A percentile compares a stretch with the other conserved stretches of the same genome.
These are phyloP conservation scores for Phthorimaea operculella DNA, from an alignment of 1,140 invertebrate genomes.

Conservation along the genomic window DNA sequence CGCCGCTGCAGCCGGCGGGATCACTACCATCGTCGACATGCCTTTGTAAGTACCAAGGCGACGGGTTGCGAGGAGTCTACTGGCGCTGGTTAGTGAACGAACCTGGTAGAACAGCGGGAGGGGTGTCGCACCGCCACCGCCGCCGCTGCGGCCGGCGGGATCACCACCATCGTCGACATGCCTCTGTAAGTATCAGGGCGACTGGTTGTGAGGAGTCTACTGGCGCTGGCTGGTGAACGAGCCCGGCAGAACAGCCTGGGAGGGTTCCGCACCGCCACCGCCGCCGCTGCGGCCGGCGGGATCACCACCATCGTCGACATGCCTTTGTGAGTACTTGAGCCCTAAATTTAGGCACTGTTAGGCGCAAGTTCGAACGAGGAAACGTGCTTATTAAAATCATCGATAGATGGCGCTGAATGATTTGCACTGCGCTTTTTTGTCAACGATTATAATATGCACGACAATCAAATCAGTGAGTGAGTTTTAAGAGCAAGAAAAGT, in stretches of 20 bases:
- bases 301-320: conserved; percentile 81
- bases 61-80: too few species aligned
- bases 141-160: conserved; percentile 78
- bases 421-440: too few species aligned
- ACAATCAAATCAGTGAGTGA: too few species aligned
- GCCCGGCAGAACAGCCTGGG: conserved; percentile 81
- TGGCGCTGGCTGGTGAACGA: too few species aligned
- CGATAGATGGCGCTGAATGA: too few species aligned
- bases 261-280: conserved; percentile 78
- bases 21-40: conserved; percentile 81
- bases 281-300: conserved; percentile 77
- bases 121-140: conserved; percentile 76
- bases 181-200: conserved; percentile 76
- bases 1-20: conserved; percentile 78
- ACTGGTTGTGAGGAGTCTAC: too few species aligned
- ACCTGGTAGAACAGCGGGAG: conserved; percentile 81
- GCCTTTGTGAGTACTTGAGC: conserved; percentile 76
- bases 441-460: too few species aligned
- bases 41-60: conserved; percentile 76
- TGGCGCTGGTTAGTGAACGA: too few species aligned
- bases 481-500: too few species aligned
- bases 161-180: conserved; percentile 81
- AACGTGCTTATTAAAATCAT: too few species aligned
- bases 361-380: too few species aligned
- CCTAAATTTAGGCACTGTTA: too few species aligned